Evolutionary conservation across 2,888 invertebrate species (phyloP), one percentile per base, ranked within the genome.

Genomic region (Papilio demoleus): DNA sequence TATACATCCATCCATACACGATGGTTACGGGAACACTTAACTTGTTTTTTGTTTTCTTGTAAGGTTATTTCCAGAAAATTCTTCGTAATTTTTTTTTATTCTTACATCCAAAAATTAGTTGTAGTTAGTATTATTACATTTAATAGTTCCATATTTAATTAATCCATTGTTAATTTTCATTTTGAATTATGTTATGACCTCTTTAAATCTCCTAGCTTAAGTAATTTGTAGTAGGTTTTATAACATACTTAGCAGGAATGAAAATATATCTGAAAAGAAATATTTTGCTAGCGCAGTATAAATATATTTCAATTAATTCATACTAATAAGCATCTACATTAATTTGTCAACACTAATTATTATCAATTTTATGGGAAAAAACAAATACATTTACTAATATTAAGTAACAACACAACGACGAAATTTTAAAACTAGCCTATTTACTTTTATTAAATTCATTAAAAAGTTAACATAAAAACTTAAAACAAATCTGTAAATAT

Each of bases 221-320:
- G n/a, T 53, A 8, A 31, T 12, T 31, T 9, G 31, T 27, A 31
- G 53, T 17, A 4, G 14, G 27, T 53, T 27, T 53, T 53, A 53
- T 53, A 53, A 53, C 53, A 53, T 31, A 31, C 17, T 53, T 31
- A 53, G 53, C 53, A 53, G 53, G 53, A 53, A 53, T 53, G 53
- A 27, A 53, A 53, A 53, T 31, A 53, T 53, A 53, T 53, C 53
- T 53, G 53, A 53, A 53, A 53, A 53, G 27, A 53, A 53, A 53
- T 31, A 17, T 53, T 53, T 53, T 27, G 31, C 53, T 53, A 53
- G 53, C 53, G 53, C 53, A 53, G 53, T n/a, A 31, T 53, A 53
- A 27, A 53, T 50, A n/a, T 31, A 53, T 12, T 47, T 53, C 27
- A 4, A 31, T 53, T n/a, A 53, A 31, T 9, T 0, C 9, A 56